Conservation (phyloP, 2,888 invertebrate species). For the Tetheella fluctuosa region DNA sequence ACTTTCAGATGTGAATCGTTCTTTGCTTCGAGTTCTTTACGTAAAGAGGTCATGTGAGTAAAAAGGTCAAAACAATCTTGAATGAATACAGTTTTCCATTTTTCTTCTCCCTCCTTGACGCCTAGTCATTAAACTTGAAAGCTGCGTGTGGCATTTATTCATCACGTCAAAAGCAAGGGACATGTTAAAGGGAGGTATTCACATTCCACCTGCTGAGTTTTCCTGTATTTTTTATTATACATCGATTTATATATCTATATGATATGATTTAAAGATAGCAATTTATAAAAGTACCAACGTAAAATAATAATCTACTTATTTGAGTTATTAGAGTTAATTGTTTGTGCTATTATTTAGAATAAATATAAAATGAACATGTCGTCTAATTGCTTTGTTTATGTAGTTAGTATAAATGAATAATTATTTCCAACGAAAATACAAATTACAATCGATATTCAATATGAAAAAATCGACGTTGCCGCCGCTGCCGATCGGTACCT, state of each 20-base stretch:
- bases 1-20: neutral
- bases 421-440: too few relatives aligned
- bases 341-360: too few relatives aligned
- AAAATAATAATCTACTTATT: too few relatives aligned
- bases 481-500: too few relatives aligned
- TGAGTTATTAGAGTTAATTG: too few relatives aligned
- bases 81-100: slow-evolving; percentile 9
- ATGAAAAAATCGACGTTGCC: too few relatives aligned
- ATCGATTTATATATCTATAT: neutral
- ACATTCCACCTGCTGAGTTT: neutral
- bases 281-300: neutral
- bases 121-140: slow-evolving; percentile 13
- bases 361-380: too few relatives aligned
- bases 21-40: neutral
- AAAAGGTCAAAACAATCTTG: neutral
- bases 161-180: slow-evolving; percentile 5
- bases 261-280: neutral
- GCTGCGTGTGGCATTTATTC: slow-evolving; percentile 9
- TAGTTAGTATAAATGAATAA: too few relatives aligned
- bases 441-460: too few relatives aligned
- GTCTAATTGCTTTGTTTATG: too few relatives aligned
- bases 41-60: slow-evolving; percentile 3
- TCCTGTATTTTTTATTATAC: neutral
- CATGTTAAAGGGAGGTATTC: neutral
- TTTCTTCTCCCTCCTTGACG: slow-evolving; percentile 3